Evolutionary conservation across 2,113 vertebrate species (phyloP), one percentile per base, ranked within the genome.

Genomic region (Seriola quinqueradiata): DNA sequence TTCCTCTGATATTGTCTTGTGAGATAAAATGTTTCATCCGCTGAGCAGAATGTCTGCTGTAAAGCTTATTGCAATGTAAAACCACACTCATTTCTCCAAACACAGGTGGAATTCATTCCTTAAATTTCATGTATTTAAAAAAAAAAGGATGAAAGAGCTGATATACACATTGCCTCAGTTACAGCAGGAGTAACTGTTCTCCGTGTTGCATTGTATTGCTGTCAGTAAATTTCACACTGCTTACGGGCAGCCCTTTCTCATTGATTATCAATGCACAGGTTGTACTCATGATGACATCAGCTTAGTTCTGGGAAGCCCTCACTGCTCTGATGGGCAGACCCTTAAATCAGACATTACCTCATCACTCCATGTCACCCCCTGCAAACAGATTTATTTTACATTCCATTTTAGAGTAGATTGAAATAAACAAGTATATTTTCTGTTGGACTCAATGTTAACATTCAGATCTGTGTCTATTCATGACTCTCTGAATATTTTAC

Each of bases 271-370:
- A 79, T 80, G 85, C 78, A 71, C 81, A 89, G 82, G 89, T 90
- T 87, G 86, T 64, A 42, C 25, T 50, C 8, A 44, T 21, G 67
- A 83, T 93, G 90, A 92, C 90, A 91, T 92, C 91, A 92, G 77
- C 88, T 88, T 28, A 11, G 81, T 90, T 88, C 84, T 87, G 85
- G 89, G 77, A 92, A 89, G 83, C 75, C 81, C 75, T 70, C 8
- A 1, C 66, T 67, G 60, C 55, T 75, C 42, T 84, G 63, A 70
- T 34, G 34, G 84, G 72, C 89, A 90, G 83, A 83, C 74, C 48
- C 75, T 75, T 34, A 21, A 42, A 71, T 86, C 87, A 93, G 91
- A 91, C 92, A 87, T 93, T 83, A 90, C 90, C 90, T 93, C 92
- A 93, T 82, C 71, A 50, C 21, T 44, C 58, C 0, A 11, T 65